Base-by-base conservation (phyloP, 2,797 vertebrate genomes). In the Benthosema pterotum region DNA sequence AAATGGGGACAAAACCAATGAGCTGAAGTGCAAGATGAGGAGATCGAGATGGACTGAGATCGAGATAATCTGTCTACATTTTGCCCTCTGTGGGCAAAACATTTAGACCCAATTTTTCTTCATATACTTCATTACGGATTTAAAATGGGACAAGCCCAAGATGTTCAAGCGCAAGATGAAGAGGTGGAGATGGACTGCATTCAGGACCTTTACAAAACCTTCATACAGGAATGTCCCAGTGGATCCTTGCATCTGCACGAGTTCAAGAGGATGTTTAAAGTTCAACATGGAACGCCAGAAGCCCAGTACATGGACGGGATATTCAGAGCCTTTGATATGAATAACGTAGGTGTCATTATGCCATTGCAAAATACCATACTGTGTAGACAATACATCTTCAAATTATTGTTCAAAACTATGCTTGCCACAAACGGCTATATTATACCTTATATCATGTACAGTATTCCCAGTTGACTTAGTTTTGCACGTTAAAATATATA, bases 221-320 rank as follows among this genome's bases (percentile, higher is more conserved):
- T 83, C 60, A 82, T 90, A 47, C 63, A 14, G 38, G 79, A 86
- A 60, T 85, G 83, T 25, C 84, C 83, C 0, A 87, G 87, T 4
- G 80, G 80, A 6, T 75, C 77, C 0, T 42, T 89, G 55, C 70
- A 80, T 65, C 63, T 87, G 47, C 86, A 86, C 14, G 82, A 88
- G 71, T 88, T 88, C 63, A 89, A 87, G 57, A 74, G 57, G 43
- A 85, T 89, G 74, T 90, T 90, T 54, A 74, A 80, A 16, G 80
- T 88, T 3, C 65, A 69, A 5, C 50, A 49, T 0, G 68, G 67
- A 0, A 76, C 74, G 1, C 78, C 85, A 2, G 87, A 82, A 2
- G 69, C 83, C 0, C 16, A 76, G 11, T 88, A 84, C 62, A 79
- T 83, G 60, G 81, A 91, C 5, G 73, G 32, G 53, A 65, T 86